A percentile compares a stretch with the other conserved stretches of the same genome.
Evolutionary conservation across 2,797 vertebrate genomes (phyloP).

Genomic region (Siniperca obscura): DNA sequence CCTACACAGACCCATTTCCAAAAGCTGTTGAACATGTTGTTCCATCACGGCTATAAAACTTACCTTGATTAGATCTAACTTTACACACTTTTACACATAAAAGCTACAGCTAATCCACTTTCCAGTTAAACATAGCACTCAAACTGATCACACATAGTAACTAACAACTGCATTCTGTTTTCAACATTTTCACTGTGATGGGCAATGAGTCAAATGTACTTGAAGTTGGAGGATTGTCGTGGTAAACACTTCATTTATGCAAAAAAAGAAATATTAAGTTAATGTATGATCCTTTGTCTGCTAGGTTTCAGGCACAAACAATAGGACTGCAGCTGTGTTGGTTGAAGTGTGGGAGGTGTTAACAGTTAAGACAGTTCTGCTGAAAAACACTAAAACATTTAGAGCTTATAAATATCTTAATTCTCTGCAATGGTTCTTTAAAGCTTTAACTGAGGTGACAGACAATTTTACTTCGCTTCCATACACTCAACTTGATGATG

Average conservation of each 20-base stretch:
- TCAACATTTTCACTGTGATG: background rate
- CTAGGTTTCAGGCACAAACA: constrained; percentile 15
- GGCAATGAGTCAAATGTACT: constrained; percentile 11
- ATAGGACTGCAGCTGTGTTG: constrained; percentile 35
- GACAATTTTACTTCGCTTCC: background rate
- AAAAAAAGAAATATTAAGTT: background rate
- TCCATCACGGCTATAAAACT: constrained; percentile 27
- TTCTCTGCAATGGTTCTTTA: constrained; percentile 25
- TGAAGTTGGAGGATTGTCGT: background rate
- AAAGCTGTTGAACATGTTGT: constrained; percentile 33
- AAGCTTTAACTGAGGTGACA: constrained; percentile 19
- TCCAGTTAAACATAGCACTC: constrained; percentile 12
- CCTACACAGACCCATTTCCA: constrained; percentile 33
- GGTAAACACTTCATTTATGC: constrained; percentile 9
- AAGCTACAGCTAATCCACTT: constrained; percentile 26
- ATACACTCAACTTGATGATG: background rate
- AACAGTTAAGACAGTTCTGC: constrained; percentile 27
- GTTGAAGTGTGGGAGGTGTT: constrained; percentile 37
- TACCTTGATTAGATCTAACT: constrained; percentile 13
- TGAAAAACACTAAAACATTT: constrained; percentile 49
- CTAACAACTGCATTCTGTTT: background rate
- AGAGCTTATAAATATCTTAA: constrained; percentile 52
- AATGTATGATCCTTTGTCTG: constrained; percentile 7
- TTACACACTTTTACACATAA: constrained; percentile 14
- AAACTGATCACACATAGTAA: background rate